Conservation (phyloP, 92 coral and sea anemone genomes). For the Actinernus sp. region DNA sequence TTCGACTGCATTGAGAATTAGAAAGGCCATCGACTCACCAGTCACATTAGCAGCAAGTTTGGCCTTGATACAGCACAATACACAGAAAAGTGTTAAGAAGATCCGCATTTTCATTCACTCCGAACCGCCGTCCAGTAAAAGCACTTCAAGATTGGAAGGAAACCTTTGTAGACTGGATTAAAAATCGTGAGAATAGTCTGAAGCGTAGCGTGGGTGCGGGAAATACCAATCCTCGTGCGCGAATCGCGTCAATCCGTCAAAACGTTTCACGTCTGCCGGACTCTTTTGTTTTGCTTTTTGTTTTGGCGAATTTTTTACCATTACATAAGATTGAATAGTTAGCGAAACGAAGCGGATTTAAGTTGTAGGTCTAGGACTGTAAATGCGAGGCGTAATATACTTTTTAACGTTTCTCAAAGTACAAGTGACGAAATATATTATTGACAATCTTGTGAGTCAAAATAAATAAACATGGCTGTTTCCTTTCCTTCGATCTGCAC, state of each 20-base stretch:
- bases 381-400: too few relatives aligned
- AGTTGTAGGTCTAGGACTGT: too few relatives aligned
- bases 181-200: neutral
- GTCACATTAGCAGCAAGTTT: constrained; percentile 12
- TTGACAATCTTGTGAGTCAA: constrained; percentile 4
- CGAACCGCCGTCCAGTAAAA: neutral
- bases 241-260: too few relatives aligned
- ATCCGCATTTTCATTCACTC: neutral
- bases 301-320: too few relatives aligned
- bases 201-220: neutral
- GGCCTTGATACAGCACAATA: neutral
- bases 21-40: constrained; percentile 28
- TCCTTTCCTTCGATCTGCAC: constrained; percentile 17
- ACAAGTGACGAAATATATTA: neutral
- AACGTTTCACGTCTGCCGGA: too few relatives aligned
- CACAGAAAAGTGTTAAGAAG: neutral
- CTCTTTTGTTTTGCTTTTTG: too few relatives aligned
- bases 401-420: too few relatives aligned
- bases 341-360: too few relatives aligned
- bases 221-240: constrained; percentile 37
- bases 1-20: constrained; percentile 1
- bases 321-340: too few relatives aligned
- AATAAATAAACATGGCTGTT: constrained; percentile 8
- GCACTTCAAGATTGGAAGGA: constrained; percentile 46
- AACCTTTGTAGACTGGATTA: constrained; percentile 20